Percentiles rank a stretch among this genome's conserved stretches.
Conservation (phyloP, 2,888 invertebrate genomes). For the Gnatocerus cornutus region DNA sequence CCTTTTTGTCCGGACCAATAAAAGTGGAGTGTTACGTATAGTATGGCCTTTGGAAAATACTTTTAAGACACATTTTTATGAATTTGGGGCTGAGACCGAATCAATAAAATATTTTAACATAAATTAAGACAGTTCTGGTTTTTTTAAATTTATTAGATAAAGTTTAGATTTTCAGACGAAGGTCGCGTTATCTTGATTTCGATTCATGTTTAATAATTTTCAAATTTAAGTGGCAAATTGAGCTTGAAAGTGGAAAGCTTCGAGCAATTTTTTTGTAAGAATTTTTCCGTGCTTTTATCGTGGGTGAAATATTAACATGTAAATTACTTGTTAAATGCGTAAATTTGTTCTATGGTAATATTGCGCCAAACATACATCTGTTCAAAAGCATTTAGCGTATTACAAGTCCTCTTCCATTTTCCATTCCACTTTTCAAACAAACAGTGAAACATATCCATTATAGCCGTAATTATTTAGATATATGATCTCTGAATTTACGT, state of each 20-base stretch:
- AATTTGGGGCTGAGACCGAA: background rate
- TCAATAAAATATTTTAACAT: constrained; percentile 21
- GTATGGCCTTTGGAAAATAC: no score
- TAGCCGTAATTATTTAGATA: background rate
- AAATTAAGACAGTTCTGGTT: constrained; percentile 16
- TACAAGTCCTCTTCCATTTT: background rate
- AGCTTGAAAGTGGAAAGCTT: background rate
- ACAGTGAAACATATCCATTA: background rate
- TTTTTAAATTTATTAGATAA: no score
- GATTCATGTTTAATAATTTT: background rate
- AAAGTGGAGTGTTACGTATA: background rate
- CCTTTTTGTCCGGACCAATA: constrained; percentile 14
- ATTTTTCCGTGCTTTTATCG: background rate
- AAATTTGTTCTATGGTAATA: constrained; percentile 17
- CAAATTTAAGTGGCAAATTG: background rate
- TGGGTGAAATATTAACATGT: background rate
- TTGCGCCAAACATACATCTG: constrained; percentile 5
- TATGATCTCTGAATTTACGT: no score
- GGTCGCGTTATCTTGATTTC: background rate
- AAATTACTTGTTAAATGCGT: constrained; percentile 10
- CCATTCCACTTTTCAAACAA: background rate
- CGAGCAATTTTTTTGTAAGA: no score
- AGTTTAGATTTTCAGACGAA: background rate
- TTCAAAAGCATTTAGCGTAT: constrained; percentile 11
- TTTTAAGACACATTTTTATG: background rate